Conservation (phyloP, 1,140 invertebrate genomes). For the Leucophenga varia region DNA sequence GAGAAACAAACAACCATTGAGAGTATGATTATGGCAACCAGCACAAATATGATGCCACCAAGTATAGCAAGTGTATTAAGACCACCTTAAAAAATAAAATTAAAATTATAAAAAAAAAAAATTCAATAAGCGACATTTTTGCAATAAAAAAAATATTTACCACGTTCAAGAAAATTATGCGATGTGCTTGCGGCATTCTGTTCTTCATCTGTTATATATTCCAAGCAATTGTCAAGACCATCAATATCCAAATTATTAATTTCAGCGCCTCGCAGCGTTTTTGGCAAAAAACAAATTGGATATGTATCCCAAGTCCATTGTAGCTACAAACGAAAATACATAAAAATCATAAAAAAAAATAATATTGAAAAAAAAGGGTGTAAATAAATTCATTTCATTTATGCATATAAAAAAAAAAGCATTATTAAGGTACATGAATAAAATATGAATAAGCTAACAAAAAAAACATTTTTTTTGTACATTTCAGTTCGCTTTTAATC, state of each 20-base stretch:
- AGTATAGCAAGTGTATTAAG: slow-evolving; percentile 54
- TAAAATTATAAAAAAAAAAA: background rate
- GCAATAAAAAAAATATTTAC: slow-evolving; percentile 20
- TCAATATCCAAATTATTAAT: slow-evolving; percentile 51
- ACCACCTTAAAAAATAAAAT: slow-evolving; percentile 30
- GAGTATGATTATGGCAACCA: slow-evolving; percentile 54
- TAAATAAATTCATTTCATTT: no score
- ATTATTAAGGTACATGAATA: no score
- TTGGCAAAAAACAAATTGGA: slow-evolving; percentile 54
- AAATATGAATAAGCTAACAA: no score
- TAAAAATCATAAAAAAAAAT: background rate
- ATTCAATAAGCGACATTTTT: slow-evolving; percentile 1
- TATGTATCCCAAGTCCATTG: slow-evolving; percentile 53
- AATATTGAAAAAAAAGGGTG: background rate
- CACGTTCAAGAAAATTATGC: slow-evolving; percentile 55
- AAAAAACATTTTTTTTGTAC: no score
- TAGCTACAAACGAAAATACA: slow-evolving; percentile 25
- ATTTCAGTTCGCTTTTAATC: no score
- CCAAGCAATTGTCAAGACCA: slow-evolving; percentile 46
- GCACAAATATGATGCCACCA: slow-evolving; percentile 54
- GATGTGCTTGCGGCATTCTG: slow-evolving; percentile 55
- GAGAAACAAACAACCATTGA: slow-evolving; percentile 61
- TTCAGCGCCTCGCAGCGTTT: slow-evolving; percentile 47
- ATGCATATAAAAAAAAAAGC: no score
- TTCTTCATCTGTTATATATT: slow-evolving; percentile 54